These are phyloP conservation scores for Steinernema carpocapsae DNA, from an alignment of 2,888 invertebrate genomes.

Conservation along the genomic window DNA sequence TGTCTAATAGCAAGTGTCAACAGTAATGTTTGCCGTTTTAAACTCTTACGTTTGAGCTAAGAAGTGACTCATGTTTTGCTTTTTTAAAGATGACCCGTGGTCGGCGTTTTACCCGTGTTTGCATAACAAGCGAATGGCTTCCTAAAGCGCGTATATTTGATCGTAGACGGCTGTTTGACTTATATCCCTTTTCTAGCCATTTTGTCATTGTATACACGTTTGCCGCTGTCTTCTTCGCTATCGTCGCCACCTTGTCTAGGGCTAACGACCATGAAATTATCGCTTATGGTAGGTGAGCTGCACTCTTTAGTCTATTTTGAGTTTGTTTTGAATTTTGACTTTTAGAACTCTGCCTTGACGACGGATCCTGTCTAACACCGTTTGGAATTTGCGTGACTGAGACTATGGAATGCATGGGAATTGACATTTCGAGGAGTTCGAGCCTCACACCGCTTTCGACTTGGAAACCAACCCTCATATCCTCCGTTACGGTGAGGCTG, in stretches of 20 bases:
- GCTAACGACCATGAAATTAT: neutral
- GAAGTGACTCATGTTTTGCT: no score
- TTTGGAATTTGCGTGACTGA: conserved; percentile 11
- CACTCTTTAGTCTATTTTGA: neutral
- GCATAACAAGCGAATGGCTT: neutral
- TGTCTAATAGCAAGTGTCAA: no score
- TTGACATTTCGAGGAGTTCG: conserved; percentile 10
- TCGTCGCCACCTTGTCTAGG: neutral
- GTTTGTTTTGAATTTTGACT: neutral
- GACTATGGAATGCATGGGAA: conserved; percentile 16
- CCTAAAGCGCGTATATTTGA: neutral
- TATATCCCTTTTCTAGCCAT: neutral
- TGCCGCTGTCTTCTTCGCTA: neutral
- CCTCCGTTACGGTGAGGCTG: neutral
- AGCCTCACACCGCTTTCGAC: neutral
- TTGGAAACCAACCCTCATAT: conserved; percentile 4
- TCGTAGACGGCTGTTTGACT: neutral
- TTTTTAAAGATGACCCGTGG: neutral
- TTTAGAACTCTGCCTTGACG: conserved; percentile 22
- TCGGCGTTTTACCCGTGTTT: neutral
- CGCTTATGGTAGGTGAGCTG: conserved; percentile 18
- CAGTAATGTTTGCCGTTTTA: no score
- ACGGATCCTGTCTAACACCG: conserved; percentile 12
- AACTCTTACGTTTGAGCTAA: no score
- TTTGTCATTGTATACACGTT: neutral